Conservation (phyloP, 2,888 invertebrate genomes). For the Platerodrilus igneus region DNA sequence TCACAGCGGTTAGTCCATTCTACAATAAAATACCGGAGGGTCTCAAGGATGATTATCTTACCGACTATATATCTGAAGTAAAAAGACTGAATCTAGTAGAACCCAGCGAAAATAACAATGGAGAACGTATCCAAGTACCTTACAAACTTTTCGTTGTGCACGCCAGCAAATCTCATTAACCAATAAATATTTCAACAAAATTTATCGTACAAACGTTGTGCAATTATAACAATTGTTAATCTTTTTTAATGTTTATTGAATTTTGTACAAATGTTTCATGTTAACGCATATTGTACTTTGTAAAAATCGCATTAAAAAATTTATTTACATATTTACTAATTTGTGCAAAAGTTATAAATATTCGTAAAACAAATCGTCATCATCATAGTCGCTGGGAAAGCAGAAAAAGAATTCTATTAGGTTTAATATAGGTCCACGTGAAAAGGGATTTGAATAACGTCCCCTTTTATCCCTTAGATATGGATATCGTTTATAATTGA, state of each 20-base stretch:
- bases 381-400: constrained; percentile 72
- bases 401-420: constrained; percentile 87
- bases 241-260: not conserved
- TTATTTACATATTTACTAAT: too few relatives aligned
- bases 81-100: constrained; percentile 48
- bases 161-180: constrained; percentile 21
- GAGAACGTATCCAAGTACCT: constrained; percentile 32
- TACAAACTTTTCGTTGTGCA: constrained; percentile 31
- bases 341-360: constrained; percentile 32
- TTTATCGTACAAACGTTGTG: not conserved
- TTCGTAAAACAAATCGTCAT: constrained; percentile 51
- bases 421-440: constrained; percentile 82
- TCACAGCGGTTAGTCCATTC: constrained; percentile 68
- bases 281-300: too few relatives aligned
- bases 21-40: constrained; percentile 56
- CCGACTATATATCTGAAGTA: constrained; percentile 56
- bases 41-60: constrained; percentile 57
- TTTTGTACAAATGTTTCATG: too few relatives aligned
- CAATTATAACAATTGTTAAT: not conserved
- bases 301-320: too few relatives aligned
- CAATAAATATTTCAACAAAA: not conserved
- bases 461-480: constrained; percentile 86
- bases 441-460: constrained; percentile 85
- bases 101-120: constrained; percentile 46
- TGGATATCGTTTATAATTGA: constrained; percentile 87